Percentiles rank a stretch among this genome's conserved stretches.
phyloP scores from a whole-genome alignment of 1,140 invertebrate species.

The Augochlora pura region DNA sequence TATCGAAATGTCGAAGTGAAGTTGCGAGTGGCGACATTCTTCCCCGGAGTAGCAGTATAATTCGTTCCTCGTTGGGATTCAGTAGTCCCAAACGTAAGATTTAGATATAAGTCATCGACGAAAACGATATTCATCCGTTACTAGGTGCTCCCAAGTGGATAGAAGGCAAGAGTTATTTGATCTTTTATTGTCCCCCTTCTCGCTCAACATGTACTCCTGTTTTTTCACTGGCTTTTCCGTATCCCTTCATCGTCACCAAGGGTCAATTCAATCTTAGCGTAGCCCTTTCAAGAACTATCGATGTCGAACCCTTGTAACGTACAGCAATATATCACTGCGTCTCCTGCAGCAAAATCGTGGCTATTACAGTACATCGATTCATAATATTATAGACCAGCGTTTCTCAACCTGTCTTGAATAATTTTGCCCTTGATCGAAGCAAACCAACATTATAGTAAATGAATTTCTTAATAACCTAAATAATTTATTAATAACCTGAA shows the following conservation, averaged over 20 bases:
- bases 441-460: too few relatives aligned
- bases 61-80: constrained; percentile 50
- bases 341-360: neutral
- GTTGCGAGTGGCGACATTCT: neutral
- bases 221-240: constrained; percentile 30
- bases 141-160: constrained; percentile 40
- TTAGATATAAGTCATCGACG: constrained; percentile 58
- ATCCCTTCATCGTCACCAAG: constrained; percentile 36
- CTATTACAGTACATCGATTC: neutral
- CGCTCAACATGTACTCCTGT: constrained; percentile 31
- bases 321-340: neutral
- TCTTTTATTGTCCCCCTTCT: constrained; percentile 59
- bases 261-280: constrained; percentile 70
- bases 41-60: constrained; percentile 27
- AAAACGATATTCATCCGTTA: constrained; percentile 56
- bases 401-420: too few relatives aligned
- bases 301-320: neutral
- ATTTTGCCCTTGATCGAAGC: too few relatives aligned
- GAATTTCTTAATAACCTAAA: too few relatives aligned
- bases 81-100: constrained; percentile 48
- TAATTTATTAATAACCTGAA: too few relatives aligned
- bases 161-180: constrained; percentile 52
- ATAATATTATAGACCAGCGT: too few relatives aligned
- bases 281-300: constrained; percentile 11
- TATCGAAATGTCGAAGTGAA: constrained; percentile 11